These are phyloP conservation scores for Arremon brunneinucha DNA, from an alignment of 2,797 vertebrate genomes.

Conservation along the genomic window DNA sequence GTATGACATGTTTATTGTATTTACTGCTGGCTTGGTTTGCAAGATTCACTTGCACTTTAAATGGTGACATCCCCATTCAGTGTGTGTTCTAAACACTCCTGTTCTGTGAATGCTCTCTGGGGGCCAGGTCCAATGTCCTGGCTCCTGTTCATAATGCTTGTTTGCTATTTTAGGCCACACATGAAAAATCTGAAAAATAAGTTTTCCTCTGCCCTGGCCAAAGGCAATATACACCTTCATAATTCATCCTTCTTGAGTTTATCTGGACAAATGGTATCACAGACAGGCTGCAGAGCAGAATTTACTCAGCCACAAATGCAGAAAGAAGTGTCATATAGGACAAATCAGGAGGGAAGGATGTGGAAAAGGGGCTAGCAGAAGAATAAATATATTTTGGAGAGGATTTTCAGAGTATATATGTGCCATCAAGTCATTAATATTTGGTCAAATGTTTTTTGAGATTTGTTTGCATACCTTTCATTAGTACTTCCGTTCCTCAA, in stretches of 20 bases:
- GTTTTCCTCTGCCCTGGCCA: background rate
- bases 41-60: background rate
- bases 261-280: background rate
- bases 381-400: background rate
- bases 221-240: background rate
- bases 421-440: background rate
- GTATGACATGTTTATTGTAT: background rate
- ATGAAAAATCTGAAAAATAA: background rate
- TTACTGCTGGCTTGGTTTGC: background rate
- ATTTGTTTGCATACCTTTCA: background rate
- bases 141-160: background rate
- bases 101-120: background rate
- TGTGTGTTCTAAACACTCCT: accelerated
- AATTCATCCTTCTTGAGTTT: background rate
- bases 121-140: background rate
- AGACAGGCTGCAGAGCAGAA: background rate
- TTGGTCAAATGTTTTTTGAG: background rate
- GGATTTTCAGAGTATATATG: background rate
- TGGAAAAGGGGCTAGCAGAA: background rate
- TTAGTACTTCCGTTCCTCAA: background rate
- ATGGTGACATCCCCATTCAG: background rate
- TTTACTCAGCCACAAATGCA: background rate
- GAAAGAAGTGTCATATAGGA: background rate
- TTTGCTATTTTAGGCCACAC: background rate
- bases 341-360: background rate